A percentile compares a stretch with the other conserved stretches of the same genome.
These are phyloP conservation scores for Amphipoea oculea DNA, from an alignment of 2,888 invertebrate genomes.

Conservation along the genomic window DNA sequence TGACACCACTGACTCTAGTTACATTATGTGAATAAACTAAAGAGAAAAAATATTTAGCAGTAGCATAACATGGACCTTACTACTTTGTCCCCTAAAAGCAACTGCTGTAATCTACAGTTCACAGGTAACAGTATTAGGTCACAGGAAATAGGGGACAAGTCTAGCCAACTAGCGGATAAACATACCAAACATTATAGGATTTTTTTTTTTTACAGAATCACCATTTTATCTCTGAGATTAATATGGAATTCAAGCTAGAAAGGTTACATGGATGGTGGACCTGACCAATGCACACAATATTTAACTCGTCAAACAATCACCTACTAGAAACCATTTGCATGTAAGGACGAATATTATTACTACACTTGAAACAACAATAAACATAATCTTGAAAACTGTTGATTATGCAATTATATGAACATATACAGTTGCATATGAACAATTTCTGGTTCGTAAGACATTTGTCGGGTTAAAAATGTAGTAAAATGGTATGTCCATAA, in stretches of 20 bases:
- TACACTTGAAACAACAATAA: no score
- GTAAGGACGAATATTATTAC: neutral
- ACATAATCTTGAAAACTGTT: no score
- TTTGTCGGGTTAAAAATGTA: neutral
- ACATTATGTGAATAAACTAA: neutral
- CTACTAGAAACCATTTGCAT: neutral
- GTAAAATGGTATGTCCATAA: no score
- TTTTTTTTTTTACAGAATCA: neutral
- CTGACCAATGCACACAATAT: neutral
- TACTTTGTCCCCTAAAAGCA: constrained; percentile 7
- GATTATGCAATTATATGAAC: no score
- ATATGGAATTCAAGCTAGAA: neutral
- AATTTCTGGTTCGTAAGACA: neutral
- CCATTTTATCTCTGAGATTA: neutral
- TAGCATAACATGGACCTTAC: constrained; percentile 10
- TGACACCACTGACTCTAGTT: neutral
- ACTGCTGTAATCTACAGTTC: constrained; percentile 23
- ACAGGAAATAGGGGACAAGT: constrained; percentile 50
- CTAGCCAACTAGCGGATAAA: neutral
- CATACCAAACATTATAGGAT: neutral
- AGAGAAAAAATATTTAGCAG: neutral
- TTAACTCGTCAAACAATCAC: neutral
- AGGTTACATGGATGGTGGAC: neutral
- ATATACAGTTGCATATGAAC: neutral
- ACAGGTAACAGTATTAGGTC: constrained; percentile 35